A percentile compares a stretch with the other conserved stretches of the same genome.
phyloP scores from a whole-genome alignment of 30 jellyfish, hydroid and myxozoan species.

The Rhopilema esculentum region DNA sequence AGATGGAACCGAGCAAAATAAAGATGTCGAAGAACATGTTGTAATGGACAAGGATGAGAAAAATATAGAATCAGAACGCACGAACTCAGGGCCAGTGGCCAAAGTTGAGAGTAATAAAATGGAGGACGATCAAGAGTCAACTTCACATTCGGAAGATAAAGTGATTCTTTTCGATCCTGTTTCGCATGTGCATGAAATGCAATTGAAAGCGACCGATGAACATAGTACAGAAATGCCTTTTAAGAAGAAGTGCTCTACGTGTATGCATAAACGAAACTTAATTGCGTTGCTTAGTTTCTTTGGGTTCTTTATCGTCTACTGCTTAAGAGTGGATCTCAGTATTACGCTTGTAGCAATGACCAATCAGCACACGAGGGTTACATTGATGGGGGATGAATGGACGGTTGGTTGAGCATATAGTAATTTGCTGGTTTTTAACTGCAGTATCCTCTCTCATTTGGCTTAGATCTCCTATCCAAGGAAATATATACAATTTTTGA shows the following conservation, averaged over 20 bases:
- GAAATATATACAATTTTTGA: no score
- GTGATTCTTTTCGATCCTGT: constrained; percentile 50
- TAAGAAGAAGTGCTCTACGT: constrained; percentile 41
- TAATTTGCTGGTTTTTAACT: no score
- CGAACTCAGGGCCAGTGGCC: neutral
- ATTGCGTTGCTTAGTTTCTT: constrained; percentile 86
- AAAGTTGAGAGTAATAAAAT: neutral
- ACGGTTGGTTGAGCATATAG: constrained; percentile 49
- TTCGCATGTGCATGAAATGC: constrained; percentile 60
- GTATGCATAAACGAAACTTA: constrained; percentile 88
- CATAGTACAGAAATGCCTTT: neutral
- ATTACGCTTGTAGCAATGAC: constrained; percentile 98
- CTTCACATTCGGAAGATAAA: constrained; percentile 66
- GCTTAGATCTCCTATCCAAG: no score
- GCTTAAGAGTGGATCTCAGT: constrained; percentile 94
- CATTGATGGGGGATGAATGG: constrained; percentile 82
- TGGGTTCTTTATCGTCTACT: constrained; percentile 93
- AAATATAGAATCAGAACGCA: neutral
- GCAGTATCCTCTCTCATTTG: no score
- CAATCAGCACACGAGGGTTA: constrained; percentile 80
- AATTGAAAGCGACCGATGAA: constrained; percentile 5
- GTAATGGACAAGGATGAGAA: neutral
- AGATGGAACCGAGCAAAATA: neutral
- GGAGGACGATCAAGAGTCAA: neutral
- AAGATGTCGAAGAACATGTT: neutral